phyloP scores from a whole-genome alignment of 2,113 vertebrate species.

The Pedionomus torquatus region DNA sequence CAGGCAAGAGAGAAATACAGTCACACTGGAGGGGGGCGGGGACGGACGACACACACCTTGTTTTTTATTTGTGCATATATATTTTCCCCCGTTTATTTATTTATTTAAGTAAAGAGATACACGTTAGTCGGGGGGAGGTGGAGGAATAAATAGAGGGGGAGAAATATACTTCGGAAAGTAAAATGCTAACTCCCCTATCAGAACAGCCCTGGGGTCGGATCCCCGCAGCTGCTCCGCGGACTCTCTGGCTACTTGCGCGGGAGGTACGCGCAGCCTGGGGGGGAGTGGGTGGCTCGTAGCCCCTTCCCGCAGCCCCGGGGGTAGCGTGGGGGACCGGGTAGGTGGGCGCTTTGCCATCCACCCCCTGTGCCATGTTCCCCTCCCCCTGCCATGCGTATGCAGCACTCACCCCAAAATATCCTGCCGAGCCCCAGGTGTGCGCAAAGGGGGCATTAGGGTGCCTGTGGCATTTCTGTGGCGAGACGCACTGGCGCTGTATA shows the following conservation, averaged over 20 bases:
- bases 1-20: background rate
- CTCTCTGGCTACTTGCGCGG: background rate
- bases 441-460: rapidly evolving
- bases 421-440: background rate
- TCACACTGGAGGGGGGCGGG: rapidly evolving
- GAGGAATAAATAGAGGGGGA: too few relatives aligned
- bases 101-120: background rate
- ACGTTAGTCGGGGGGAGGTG: rapidly evolving
- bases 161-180: background rate
- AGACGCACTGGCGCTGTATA: rapidly evolving
- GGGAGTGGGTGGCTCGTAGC: background rate
- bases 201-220: background rate
- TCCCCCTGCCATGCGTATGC: background rate
- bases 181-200: rapidly evolving
- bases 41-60: too few relatives aligned
- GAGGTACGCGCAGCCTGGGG: background rate
- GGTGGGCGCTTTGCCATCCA: background rate
- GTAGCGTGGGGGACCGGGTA: too few relatives aligned
- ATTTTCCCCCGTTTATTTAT: background rate
- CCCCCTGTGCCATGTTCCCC: background rate
- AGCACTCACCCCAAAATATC: rapidly evolving
- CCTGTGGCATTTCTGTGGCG: background rate
- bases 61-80: too few relatives aligned
- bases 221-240: background rate
- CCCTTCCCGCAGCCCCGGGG: background rate